Evolutionary conservation across 2,113 vertebrate genomes (phyloP).

Genomic region (Xenus cinereus): DNA sequence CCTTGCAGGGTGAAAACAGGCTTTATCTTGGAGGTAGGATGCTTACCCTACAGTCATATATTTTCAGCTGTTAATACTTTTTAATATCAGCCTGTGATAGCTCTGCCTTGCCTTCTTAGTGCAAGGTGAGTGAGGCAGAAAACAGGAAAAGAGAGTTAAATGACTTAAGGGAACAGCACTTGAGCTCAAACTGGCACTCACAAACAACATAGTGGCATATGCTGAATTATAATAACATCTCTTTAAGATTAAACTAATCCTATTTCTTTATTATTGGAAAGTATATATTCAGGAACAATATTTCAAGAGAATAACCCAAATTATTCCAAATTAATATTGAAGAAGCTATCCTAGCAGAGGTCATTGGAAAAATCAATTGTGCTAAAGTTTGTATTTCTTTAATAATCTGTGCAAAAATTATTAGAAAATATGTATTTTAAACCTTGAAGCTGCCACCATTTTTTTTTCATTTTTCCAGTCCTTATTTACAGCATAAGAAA

Average conservation of each 20-base stretch:
- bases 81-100: not conserved
- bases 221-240: not conserved
- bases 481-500: not conserved
- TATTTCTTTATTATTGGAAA: not conserved
- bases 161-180: not conserved
- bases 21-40: not conserved
- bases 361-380: not conserved
- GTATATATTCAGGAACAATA: not conserved
- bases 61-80: not conserved
- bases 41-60: not conserved
- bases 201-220: not conserved
- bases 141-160: not conserved
- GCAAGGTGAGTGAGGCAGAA: not conserved
- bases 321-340: not conserved
- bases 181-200: not conserved
- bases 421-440: not conserved
- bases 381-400: not conserved
- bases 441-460: not conserved
- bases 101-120: not conserved
- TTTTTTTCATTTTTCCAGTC: not conserved
- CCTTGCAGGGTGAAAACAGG: not conserved
- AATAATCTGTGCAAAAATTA: not conserved
- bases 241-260: not conserved
- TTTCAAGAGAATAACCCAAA: not conserved
- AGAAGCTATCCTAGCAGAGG: not conserved